Percentiles rank a stretch among this genome's conserved stretches.
Evolutionary conservation across 23 tunicate species (phyloP).

Genomic region (Trididemnum clinides): DNA sequence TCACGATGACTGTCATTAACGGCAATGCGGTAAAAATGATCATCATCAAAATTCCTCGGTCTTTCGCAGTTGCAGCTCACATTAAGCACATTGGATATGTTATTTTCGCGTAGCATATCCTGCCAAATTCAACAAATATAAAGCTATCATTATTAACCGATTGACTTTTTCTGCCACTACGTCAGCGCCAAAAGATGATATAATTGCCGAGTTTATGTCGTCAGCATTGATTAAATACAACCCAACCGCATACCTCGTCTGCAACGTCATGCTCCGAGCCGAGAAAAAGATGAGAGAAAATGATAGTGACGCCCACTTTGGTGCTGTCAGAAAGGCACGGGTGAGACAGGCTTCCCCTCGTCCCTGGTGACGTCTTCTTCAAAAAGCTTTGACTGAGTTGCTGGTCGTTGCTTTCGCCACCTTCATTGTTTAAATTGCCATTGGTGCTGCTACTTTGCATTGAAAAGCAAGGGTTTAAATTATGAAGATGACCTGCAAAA

Average conservation of each 20-base stretch:
- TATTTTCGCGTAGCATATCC: conserved; percentile 70
- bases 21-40: conserved; percentile 87
- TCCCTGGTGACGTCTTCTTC: conserved; percentile 32
- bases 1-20: conserved; percentile 81
- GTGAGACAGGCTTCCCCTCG: conserved; percentile 86
- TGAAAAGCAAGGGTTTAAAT: conserved; percentile 38
- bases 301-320: conserved; percentile 69
- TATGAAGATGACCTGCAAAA: conserved; percentile 38
- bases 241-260: conserved; percentile 54
- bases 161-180: too few species aligned
- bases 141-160: too few species aligned
- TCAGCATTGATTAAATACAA: not conserved
- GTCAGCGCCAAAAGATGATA: too few species aligned
- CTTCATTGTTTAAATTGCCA: not conserved
- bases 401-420: not conserved
- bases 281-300: conserved; percentile 85
- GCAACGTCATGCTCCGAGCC: conserved; percentile 87
- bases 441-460: conserved; percentile 5
- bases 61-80: conserved; percentile 83
- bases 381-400: not conserved
- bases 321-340: conserved; percentile 71
- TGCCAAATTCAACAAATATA: too few species aligned
- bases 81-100: conserved; percentile 78
- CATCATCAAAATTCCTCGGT: conserved; percentile 74
- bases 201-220: too few species aligned